phyloP scores from a whole-genome alignment of 2,888 invertebrate species.

The Entomobrya proxima region DNA sequence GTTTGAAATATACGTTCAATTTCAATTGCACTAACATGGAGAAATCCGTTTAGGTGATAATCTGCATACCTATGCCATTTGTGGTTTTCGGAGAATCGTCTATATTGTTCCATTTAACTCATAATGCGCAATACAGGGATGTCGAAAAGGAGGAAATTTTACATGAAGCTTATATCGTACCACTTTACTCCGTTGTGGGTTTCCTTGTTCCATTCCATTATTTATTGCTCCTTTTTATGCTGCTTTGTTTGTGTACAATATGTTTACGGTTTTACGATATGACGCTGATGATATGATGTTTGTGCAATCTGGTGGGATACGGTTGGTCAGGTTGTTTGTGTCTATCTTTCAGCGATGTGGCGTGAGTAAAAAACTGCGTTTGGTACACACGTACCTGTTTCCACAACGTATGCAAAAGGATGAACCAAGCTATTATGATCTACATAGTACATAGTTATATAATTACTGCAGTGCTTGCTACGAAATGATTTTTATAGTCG shows the following conservation, averaged over 20 bases:
- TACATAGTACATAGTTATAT: background rate
- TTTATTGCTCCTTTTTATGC: background rate
- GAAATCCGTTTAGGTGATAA: too few relatives aligned
- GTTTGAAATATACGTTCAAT: too few relatives aligned
- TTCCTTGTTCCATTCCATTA: too few relatives aligned
- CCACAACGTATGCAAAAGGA: too few relatives aligned
- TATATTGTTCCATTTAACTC: too few relatives aligned
- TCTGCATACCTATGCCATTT: too few relatives aligned
- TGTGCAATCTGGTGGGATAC: background rate
- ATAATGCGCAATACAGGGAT: too few relatives aligned
- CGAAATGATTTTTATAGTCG: background rate
- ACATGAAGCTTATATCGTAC: too few relatives aligned
- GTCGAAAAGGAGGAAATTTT: too few relatives aligned
- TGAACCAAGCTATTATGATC: background rate
- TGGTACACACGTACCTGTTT: background rate
- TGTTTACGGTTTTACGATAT: background rate
- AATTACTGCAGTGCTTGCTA: background rate
- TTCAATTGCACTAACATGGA: too few relatives aligned
- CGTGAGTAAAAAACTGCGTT: slow-evolving; percentile 10
- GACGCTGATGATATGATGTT: background rate
- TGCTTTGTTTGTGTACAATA: background rate
- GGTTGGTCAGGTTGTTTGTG: background rate
- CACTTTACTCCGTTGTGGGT: too few relatives aligned
- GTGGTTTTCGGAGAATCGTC: too few relatives aligned
- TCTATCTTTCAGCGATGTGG: background rate